Base-by-base conservation (phyloP, 92 coral and sea anemone genomes). In the Anthopleura xanthogrammica region DNA sequence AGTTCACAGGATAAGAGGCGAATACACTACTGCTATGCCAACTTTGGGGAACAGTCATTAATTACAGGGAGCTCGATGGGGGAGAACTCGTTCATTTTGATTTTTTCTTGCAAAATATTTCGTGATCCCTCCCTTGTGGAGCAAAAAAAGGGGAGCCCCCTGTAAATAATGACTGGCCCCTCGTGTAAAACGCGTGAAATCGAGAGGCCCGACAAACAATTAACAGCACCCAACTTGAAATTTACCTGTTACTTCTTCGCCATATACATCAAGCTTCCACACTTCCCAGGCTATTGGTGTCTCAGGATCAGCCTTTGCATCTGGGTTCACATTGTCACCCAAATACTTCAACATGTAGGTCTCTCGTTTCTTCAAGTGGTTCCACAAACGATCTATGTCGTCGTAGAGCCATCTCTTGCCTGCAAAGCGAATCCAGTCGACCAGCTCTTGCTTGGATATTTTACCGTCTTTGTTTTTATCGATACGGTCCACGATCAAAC, bases 391-490 rank as follows among this genome's bases (percentile, higher is more conserved):
- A 40, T 64, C 83, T 10, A 84, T 91, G 58, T 85, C 91, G 20
- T 97, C 98, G 41, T 84, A 76, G 17, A 87, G 16, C 82, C 88
- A 79, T 46, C 93, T 86, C 48, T 76, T 79, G n/a, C 88, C 83
- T 7, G 94, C 86, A 19, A 77, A 89, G 36, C 85, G 70, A 40
- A 97, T 92, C 99, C 99, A 97, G 0, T 78, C 91, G 62, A 60
- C 72, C 60, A 97, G 83, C 77, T 97, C 99, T 24, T 87, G 71
- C 17, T 36, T 55, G 0, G 97, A 83, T 0, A 97, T 40, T 22
- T 86, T 92, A 7, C 92, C 98, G 82, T 97, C 95, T n/a, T 76
- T 88, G 85, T 94, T 88, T 80, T 97, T 94, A 82, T 97, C 98
- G 56, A 97, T 94, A 73, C 90, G 93, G 72, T 94, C 98, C 14